Evolutionary conservation across 2,888 invertebrate species (phyloP), one percentile per base, ranked within the genome.

Genomic region (Uropetala carovei): DNA sequence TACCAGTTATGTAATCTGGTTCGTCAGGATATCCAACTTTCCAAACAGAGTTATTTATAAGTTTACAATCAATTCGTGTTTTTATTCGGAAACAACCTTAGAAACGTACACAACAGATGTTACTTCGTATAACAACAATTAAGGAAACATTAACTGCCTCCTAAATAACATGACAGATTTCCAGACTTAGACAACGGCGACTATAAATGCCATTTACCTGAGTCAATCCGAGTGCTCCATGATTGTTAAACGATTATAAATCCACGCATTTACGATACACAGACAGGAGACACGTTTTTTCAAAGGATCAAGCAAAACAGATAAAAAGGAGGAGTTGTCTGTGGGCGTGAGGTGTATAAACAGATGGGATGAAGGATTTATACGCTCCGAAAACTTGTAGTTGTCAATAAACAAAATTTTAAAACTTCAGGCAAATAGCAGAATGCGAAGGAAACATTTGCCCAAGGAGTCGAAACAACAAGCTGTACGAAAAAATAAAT

Each of bases 241-340:
- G 27, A 75, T 75, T 5, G 75, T 22, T 75, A 75, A 68, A 68
- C n/a, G 68, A 18, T 68, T 68, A 68, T 68, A 68, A 68, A 75
- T 27, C 9, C 75, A 75, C 18, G 75, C 75, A 18, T 75, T 27
- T 18, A 75, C 75, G 75, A 75, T 27, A 75, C 22, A 18, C 13
- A 22, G 75, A 75, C 75, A 68, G n/a, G 18, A 68, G 68, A 68
- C 68, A 75, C 75, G 75, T 75, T 75, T 75, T 75, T 75, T 75
- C 75, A 7, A 75, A 75, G 75, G 75, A 11, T 27, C 22, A 75
- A 27, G 75, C n/a, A 75, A 27, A 75, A 75, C 27, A 75, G 75
- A 75, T 75, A 75, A 75, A 75, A 75, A 75, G 75, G 75, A 18
- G 27, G 10, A 27, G 27, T 14, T 13, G 75, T 75, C 27, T 22